Evolutionary conservation across 2,888 invertebrate genomes (phyloP).

Genomic region (Drosophila niveifrons): DNA sequence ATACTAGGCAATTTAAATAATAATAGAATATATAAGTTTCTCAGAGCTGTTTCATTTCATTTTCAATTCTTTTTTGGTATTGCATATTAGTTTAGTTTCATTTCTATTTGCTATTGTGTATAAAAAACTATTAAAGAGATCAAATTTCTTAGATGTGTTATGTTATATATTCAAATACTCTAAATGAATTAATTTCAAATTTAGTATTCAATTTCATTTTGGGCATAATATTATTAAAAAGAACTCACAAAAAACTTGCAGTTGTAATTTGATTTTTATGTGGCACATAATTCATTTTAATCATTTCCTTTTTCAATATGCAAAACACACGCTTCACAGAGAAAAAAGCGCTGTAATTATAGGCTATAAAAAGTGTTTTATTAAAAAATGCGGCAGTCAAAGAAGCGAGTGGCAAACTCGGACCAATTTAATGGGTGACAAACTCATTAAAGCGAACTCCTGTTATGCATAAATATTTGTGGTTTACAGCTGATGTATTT

Average conservation of each 20-base stretch:
- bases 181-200: not conserved
- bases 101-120: too few species aligned
- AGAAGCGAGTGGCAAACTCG: not conserved
- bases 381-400: not conserved
- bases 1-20: too few species aligned
- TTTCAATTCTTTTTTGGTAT: too few species aligned
- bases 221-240: too few species aligned
- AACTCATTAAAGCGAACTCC: constrained; percentile 25
- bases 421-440: constrained; percentile 23
- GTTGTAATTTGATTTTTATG: constrained; percentile 8
- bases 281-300: constrained; percentile 2
- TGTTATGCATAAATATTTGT: constrained; percentile 28
- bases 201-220: too few species aligned
- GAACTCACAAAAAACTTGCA: too few species aligned
- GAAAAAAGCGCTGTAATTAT: not conserved
- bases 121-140: too few species aligned
- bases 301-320: constrained; percentile 4
- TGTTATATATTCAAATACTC: too few species aligned
- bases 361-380: not conserved
- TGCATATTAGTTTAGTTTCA: too few species aligned
- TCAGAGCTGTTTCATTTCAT: too few species aligned
- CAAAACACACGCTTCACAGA: not conserved
- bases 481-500: constrained; percentile 27
- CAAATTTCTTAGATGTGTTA: too few species aligned
- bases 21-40: too few species aligned